Base-by-base conservation (phyloP, 2,888 invertebrate species). In the Ormyrus labotus region DNA sequence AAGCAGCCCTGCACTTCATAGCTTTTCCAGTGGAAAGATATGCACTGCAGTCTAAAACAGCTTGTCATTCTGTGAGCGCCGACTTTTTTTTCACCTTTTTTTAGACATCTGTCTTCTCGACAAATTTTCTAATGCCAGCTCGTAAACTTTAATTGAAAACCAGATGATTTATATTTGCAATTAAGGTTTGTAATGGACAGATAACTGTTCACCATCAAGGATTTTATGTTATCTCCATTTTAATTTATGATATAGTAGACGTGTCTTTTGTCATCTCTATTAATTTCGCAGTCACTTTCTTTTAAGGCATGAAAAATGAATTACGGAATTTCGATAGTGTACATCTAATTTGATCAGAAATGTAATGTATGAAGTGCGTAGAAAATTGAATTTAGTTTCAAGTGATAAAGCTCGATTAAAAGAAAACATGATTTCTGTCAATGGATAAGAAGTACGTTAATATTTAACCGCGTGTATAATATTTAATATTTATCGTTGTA, bases 91-190 rank as follows among this genome's bases (percentile, higher is more conserved):
- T 57, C 10, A 19, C 19, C 13, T 55, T 6, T 55, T 55, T 5
- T 5, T n/a, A 51, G 19, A 34, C 34, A 68, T 75, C n/a, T 11
- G 50, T 77, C 61, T 55, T 51, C 50, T 51, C 9, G 7, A 47
- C 45, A 58, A 71, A 78, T 78, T 65, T 71, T 65, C 71, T 63
- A 60, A 8, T 9, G 60, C 55, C 9, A 11, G 68, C 53, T 63
- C 78, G 53, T 70, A 60, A 78, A 78, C 19, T 60, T 64, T 78
- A 78, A 78, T 78, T 78, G 78, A 78, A 78, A 78, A 78, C 60
- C 51, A 6, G 11, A 11, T 78, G 78, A 78, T 78, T 72, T 72
- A 78, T 55, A 53, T 67, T 19, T 45, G 61, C 55, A 63, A 73
- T 68, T 78, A 68, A 72, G 53, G 48, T 50, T 63, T 48, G 50